A percentile compares a stretch with the other conserved stretches of the same genome.
Evolutionary conservation across 2,888 invertebrate genomes (phyloP).

Genomic region (Cylloceria caligata): DNA sequence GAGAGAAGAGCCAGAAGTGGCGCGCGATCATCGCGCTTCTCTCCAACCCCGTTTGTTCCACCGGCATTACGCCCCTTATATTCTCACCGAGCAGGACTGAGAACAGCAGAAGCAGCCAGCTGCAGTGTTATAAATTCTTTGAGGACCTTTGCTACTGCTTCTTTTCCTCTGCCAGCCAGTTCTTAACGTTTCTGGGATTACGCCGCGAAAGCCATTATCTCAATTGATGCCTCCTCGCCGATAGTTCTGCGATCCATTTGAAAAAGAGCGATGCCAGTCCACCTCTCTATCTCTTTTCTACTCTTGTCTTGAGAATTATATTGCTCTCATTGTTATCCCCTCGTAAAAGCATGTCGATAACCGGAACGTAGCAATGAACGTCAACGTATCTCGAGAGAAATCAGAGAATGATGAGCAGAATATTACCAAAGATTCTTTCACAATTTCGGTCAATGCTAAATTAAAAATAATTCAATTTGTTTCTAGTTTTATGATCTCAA

Average conservation of each 20-base stretch:
- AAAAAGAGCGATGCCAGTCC: slow-evolving; percentile 62
- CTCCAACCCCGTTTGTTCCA: slow-evolving; percentile 14
- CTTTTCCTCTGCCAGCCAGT: slow-evolving; percentile 29
- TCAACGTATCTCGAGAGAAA: slow-evolving; percentile 7
- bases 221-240: slow-evolving; percentile 72
- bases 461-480: background rate
- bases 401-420: background rate
- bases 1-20: slow-evolving; percentile 63
- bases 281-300: background rate
- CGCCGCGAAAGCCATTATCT: slow-evolving; percentile 71
- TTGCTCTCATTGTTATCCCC: slow-evolving; percentile 4
- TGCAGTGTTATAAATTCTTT: slow-evolving; percentile 69
- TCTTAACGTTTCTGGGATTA: slow-evolving; percentile 67
- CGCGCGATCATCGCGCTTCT: slow-evolving; percentile 63
- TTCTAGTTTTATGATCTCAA: background rate
- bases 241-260: slow-evolving; percentile 71
- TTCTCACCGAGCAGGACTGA: slow-evolving; percentile 44
- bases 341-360: background rate
- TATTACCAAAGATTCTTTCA: slow-evolving; percentile 7
- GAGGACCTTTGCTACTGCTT: slow-evolving; percentile 56
- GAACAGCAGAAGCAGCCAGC: slow-evolving; percentile 55
- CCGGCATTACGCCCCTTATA: slow-evolving; percentile 47
- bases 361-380: background rate
- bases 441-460: background rate
- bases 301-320: slow-evolving; percentile 8